phyloP scores from a whole-genome alignment of 2,888 invertebrate genomes.

The Pyrocoelia pectoralis region DNA sequence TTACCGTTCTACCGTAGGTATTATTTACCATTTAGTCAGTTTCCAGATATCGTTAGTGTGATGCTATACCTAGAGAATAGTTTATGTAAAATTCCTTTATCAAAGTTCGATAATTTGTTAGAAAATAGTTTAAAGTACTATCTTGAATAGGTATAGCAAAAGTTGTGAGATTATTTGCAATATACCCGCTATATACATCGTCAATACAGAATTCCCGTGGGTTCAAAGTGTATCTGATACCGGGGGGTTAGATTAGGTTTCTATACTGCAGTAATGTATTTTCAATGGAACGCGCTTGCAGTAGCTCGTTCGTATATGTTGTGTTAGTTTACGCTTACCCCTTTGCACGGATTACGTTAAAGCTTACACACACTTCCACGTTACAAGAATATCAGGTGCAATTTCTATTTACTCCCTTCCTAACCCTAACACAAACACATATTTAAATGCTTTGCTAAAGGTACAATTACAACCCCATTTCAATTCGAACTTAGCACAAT shows the following conservation, averaged over 20 bases:
- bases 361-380: constrained; percentile 26
- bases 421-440: background rate
- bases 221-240: constrained; percentile 50
- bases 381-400: constrained; percentile 34
- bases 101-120: constrained; percentile 3
- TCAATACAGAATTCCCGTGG: constrained; percentile 48
- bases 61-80: no score
- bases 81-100: background rate
- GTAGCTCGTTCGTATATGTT: constrained; percentile 37
- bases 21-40: no score
- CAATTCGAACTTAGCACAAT: background rate
- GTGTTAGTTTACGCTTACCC: constrained; percentile 33
- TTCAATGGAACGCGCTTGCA: constrained; percentile 48
- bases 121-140: constrained; percentile 12
- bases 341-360: constrained; percentile 30
- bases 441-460: background rate
- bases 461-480: background rate
- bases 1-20: no score
- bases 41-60: no score
- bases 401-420: constrained; percentile 1
- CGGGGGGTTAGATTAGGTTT: constrained; percentile 47
- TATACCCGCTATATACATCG: constrained; percentile 41
- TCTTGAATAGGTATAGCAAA: constrained; percentile 14
- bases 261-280: constrained; percentile 50
- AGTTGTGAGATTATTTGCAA: constrained; percentile 40